Evolutionary conservation across 2,888 invertebrate genomes (phyloP), one percentile per base, ranked within the genome.

Genomic region (Calameuta pallipes): DNA sequence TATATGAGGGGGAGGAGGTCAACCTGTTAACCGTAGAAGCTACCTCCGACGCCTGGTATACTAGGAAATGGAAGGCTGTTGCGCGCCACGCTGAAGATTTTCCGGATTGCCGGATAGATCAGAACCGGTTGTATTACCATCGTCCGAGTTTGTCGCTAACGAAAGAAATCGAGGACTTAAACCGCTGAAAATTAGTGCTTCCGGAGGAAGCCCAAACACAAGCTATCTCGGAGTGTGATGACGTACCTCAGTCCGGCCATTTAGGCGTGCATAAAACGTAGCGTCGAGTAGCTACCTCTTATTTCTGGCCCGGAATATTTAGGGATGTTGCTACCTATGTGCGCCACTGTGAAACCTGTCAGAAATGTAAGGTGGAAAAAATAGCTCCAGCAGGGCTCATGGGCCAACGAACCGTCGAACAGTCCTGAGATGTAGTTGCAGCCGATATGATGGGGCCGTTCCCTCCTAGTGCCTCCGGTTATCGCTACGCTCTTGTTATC

Each of bases 311-410:
- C 11, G 80, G 82, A 1, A 79, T 84, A 76, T 68, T 74, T 4
- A 56, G 75, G 6, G 82, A 88, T n/a, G 81, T 87, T 0, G 75
- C 77, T 1, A 74, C 73, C 1, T 89, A 83, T 74, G 84, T 89
- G 9, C 69, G 76, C 1, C 75, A 76, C 0, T 89, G 88, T 76
- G 37, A 35, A 1, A 70, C 76, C 1, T 89, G 87, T 80, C 80
- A 84, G 9, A 35, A 73, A 0, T 74, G 75, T 1, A 87, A 87
- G 76, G 83, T 82, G 0, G 80, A 78, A 15, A 82, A 85, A 15
- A 34, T 70, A n/a, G 69, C 76, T 4, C 82, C 84, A 11, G 75
- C 82, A 1, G 86, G 87, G 0, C 33, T 80, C 1, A 87, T 87
- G 85, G 75, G 80, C 11, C 81, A 81, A 33, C 35, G 79, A 1